Conservation (phyloP, 2,888 invertebrate species). For the Criorhina ranunculi region DNA sequence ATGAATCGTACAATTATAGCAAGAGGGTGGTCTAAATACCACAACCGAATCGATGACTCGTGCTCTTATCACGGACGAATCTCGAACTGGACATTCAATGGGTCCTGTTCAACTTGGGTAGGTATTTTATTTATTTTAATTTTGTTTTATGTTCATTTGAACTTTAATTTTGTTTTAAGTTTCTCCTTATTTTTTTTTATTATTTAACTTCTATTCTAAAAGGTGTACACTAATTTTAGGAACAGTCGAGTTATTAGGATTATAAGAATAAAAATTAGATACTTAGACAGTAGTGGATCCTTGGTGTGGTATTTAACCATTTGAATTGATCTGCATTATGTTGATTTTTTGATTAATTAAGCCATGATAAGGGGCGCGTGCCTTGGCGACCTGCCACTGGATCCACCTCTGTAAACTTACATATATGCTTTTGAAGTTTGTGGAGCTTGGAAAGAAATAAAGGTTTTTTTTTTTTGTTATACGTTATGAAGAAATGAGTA, state of each 20-base stretch:
- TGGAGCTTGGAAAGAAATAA: conserved; percentile 44
- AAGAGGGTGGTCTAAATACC: conserved; percentile 96
- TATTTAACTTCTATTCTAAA: conserved; percentile 23
- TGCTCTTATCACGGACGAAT: conserved; percentile 97
- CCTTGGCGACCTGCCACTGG: no score
- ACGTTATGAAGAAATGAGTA: no score
- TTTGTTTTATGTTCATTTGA: conserved; percentile 54
- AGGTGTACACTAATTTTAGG: conserved; percentile 16
- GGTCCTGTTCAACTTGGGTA: conserved; percentile 98
- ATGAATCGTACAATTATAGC: conserved; percentile 87
- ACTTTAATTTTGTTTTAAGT: conserved; percentile 17
- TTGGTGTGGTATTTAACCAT: no score
- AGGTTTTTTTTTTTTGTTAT: neutral
- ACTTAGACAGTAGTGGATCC: neutral
- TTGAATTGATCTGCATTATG: no score
- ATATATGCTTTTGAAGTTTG: conserved; percentile 18
- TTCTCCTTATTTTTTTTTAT: conserved; percentile 25
- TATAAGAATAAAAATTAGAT: conserved; percentile 12
- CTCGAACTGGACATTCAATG: conserved; percentile 91
- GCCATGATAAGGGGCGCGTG: no score
- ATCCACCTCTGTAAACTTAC: no score
- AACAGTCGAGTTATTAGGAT: conserved; percentile 25
- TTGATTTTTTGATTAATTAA: no score
- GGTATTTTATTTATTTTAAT: conserved; percentile 85
- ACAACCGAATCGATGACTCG: conserved; percentile 96